Evolutionary conservation across 2,113 vertebrate species (phyloP), one percentile per base, ranked within the genome.

Genomic region (Verasper variegatus): DNA sequence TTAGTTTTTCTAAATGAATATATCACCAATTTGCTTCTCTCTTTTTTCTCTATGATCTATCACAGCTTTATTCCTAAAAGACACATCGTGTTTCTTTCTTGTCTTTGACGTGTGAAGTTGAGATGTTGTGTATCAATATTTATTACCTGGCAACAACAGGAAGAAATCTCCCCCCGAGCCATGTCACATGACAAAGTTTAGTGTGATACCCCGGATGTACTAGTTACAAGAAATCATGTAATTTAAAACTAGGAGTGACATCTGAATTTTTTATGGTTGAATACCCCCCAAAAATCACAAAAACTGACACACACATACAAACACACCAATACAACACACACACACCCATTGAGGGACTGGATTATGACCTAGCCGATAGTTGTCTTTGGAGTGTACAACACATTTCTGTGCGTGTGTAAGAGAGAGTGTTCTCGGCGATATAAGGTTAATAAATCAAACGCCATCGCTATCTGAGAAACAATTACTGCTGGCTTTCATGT

Each of bases 391-490:
- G 68, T 69, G 26, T 35, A 26, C 18, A 23, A 58, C 61, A 77
- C 45, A 54, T 58, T 49, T 55, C 15, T 69, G 51, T 51, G 49
- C 52, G 49, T 55, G 68, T 56, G 10, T 21, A 40, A 63, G 40
- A 45, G 20, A 31, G 23, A 69, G 62, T 82, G 63, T 84, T 82
- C 40, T 63, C 58, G 47, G 15, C 74, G 71, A 86, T 86, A 81
- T 70, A 61, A 85, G 82, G 79, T 83, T 81, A 89, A 88, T 83
- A 84, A 81, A 90, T 88, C 77, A 88, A 90, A 81, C 71, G 78
- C 69, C 63, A 78, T 80, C 0, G 24, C 64, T 72, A 86, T 85
- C 79, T 86, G 58, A 83, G 76, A 87, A 83, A 80, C 80, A 90
- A 84, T 86, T 91, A 86, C 78, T 68, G 59, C 81, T 82, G 71